Base-by-base conservation (phyloP, 2,888 invertebrate genomes). In the Heliconius cydno region DNA sequence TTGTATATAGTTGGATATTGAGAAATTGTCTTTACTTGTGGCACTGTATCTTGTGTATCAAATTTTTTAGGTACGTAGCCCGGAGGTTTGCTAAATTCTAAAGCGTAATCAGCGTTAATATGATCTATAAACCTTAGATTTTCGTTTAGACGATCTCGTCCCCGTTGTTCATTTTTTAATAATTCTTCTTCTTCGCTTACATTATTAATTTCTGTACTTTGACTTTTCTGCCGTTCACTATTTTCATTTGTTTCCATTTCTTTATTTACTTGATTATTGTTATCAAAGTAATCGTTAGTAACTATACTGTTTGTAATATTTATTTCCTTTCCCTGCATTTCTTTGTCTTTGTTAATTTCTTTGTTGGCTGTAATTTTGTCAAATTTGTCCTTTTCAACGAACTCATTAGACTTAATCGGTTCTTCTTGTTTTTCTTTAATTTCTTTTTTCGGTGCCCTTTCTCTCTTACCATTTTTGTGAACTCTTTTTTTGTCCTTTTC, bases 1-100 rank as follows among this genome's bases (percentile, higher is more conserved):
- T 84, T 85, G 70, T 85, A 85, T 28, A 82, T 82, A n/a, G 80
- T 78, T 12, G 83, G 77, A 10, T 72, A 72, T 67, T 82, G 80
- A 60, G 25, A 79, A 34, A 75, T 66, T 30, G 63, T 79, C 63
- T 81, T 77, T 12, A 79, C 25, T 75, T 82, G 82, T 22, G 78
- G 70, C 28, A 66, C 28, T 57, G 67, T 30, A n/a, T 77, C 76
- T 63, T 81, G 79, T 22, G 57, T 68, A 41, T 82, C 75, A 67
- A 79, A 80, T 63, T 80, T 46, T 80, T 81, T 84, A 82, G 81
- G 63, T 60, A 80, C 73, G 57, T 85, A 85, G 52, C 77, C 77
- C 46, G 85, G 82, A 74, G 84, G 85, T 12, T 78, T 81, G 63
- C 65, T 66, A 73, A 83, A 80, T 34, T 82, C 82, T 65, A 82